Base-by-base conservation (phyloP, 1,140 invertebrate species). In the Sminthurinus signatus region DNA sequence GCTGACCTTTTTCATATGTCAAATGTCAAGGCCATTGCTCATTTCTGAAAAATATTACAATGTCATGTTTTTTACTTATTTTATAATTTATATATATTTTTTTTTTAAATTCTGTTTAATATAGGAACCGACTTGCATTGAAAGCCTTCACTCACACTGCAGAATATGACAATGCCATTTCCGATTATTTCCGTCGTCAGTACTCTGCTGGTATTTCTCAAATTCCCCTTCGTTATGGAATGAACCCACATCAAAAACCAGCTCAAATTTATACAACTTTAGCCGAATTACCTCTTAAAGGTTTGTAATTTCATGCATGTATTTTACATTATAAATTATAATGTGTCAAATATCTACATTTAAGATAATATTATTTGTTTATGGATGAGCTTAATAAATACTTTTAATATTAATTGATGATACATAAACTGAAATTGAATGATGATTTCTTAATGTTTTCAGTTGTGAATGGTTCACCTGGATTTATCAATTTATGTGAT, bases 211-310 rank as follows among this genome's bases (percentile, higher is more conserved):
- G 85, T 88, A 80, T 83, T 0, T 87, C 90, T 0, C 92, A 95
- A 73, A 72, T 96, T 21, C 85, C 88, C 10, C 78, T 97, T 19
- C 83, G 94, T 70, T 99, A 98, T 80, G 95, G 93, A 67, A 97
- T 96, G 89, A 98, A 98, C 78, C 95, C 95, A 0, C 95, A 98
- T 75, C 95, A 98, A 76, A 95, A 93, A 75, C 92, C 93, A 2
- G 96, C 96, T 0, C 93, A 98, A 74, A 78, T 98, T 0, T 95
- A 86, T 75, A 95, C 92, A 0, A 88, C 85, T 10, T 75, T 87
- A 17, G 79, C 86, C 21, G 81, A 88, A 50, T 79, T 99, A 50
- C 96, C 96, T 0, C 75, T 99, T 1, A 89, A 78, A 77, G 84
- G 84, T 86, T 74, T 54, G 36, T 57, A n/a, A 36, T 57, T 10